Conservation (phyloP, 1,140 invertebrate genomes). For the Drosophila nikananu region DNA sequence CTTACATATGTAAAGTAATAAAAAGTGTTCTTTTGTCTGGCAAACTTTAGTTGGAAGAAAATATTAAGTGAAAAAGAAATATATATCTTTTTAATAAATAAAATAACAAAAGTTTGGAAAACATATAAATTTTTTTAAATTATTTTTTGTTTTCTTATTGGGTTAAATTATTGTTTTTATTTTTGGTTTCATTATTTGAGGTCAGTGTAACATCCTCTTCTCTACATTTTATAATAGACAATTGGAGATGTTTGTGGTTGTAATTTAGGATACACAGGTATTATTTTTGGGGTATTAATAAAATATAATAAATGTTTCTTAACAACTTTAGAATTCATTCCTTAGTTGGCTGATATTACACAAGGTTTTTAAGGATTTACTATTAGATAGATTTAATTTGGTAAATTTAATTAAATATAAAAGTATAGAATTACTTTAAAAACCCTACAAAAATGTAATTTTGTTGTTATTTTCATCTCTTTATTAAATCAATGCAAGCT, state of each 20-base stretch:
- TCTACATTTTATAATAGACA: constrained; percentile 13
- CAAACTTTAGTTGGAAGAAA: not conserved
- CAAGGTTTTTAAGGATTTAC: no score
- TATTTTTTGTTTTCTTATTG: not conserved
- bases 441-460: not conserved
- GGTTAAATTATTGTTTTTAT: not conserved
- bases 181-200: not conserved
- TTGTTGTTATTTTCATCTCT: not conserved
- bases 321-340: no score
- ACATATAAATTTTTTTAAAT: not conserved
- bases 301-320: not conserved
- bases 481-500: not conserved
- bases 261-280: constrained; percentile 11
- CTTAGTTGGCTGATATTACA: not conserved
- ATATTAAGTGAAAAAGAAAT: not conserved
- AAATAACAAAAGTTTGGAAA: not conserved
- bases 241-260: constrained; percentile 21
- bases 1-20: not conserved
- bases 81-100: not conserved
- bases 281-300: not conserved
- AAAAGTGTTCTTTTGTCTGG: not conserved
- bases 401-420: not conserved
- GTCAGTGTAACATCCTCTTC: constrained; percentile 3
- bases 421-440: no score
- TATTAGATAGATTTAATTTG: not conserved